phyloP scores from a whole-genome alignment of 2,888 invertebrate species.

The Parapristionchus giblindavisi region DNA sequence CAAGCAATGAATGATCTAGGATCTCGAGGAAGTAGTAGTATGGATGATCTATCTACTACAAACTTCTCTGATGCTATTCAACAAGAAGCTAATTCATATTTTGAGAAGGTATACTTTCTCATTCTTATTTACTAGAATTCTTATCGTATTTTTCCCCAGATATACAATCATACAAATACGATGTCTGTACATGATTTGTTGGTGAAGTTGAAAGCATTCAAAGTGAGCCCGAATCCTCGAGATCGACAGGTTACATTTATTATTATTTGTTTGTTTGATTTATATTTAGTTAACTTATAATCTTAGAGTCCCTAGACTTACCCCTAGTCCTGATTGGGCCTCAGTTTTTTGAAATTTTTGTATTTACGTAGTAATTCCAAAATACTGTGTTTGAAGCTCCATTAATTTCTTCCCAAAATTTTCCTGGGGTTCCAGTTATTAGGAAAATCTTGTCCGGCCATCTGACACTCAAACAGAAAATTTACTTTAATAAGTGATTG shows the following conservation, averaged over 20 bases:
- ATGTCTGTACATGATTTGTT: conserved; percentile 91
- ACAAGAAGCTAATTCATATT: conserved; percentile 97
- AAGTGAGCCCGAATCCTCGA: conserved; percentile 72
- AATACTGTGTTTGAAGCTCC: too few species aligned
- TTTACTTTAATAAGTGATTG: too few species aligned
- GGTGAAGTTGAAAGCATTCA: conserved; percentile 92
- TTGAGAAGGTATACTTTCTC: conserved; percentile 83
- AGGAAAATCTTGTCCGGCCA: too few species aligned
- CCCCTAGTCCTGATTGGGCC: too few species aligned
- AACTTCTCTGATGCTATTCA: conserved; percentile 80
- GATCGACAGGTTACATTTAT: conserved; percentile 10
- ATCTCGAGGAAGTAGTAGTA: background rate
- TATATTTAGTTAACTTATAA: background rate
- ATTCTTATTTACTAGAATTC: background rate
- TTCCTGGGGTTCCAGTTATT: too few species aligned
- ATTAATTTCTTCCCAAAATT: too few species aligned
- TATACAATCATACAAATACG: conserved; percentile 72
- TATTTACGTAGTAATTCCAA: too few species aligned
- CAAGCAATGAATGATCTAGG: conserved; percentile 28
- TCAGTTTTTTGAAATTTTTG: too few species aligned
- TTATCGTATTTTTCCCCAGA: conserved; percentile 26
- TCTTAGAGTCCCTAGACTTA: background rate
- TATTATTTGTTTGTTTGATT: too few species aligned
- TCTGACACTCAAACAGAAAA: too few species aligned
- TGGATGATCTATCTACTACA: conserved; percentile 46